Evolutionary conservation across 2,113 vertebrate genomes (phyloP), one percentile per base, ranked within the genome.

Genomic region (Atlantisia rogersi): DNA sequence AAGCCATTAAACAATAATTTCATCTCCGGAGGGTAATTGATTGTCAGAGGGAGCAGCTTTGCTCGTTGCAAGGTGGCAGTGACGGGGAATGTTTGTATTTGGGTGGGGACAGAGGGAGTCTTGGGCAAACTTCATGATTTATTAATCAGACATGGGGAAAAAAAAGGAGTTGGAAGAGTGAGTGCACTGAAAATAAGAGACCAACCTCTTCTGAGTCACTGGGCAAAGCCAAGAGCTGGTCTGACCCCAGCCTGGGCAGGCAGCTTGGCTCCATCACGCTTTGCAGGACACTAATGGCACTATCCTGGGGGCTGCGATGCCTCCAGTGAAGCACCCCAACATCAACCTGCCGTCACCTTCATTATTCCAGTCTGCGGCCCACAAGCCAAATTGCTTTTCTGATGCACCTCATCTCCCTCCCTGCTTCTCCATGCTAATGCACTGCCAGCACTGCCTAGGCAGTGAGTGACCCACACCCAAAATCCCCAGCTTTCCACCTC

Each of bases 1-100:
- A 97, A 98, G 97, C 98, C 98, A 98, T 98, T 98, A 98, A 98
- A 98, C 98, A 98, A 98, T 98, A 98, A 98, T 98, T 98, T 98
- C 98, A 98, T 98, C 98, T 98, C 98, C 88, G 90, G 97, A 98
- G 97, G 97, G 97, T 98, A 98, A 98, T 98, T 98, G 98, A 98
- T 98, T 98, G 98, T 98, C 98, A 98, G 96, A 96, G 95, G 97
- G 96, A 96, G 96, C 95, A 88, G 90, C 74, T 95, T 94, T 95
- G 95, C 97, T 81, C 82, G 91, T 90, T 95, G 82, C 96, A 96
- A 97, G 98, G 96, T 97, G 97, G 95, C 37, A 40, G 95, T 85
- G 96, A 97, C 3, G 48, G 89, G 96, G 95, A 89, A 94, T 97
- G 97, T 98, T 98, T 98, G 97, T 90, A 86, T 98, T 98, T 97